These are phyloP conservation scores for Astreopora myriophthalma DNA, from an alignment of 64 coral and sea anemone species.

Conservation along the genomic window DNA sequence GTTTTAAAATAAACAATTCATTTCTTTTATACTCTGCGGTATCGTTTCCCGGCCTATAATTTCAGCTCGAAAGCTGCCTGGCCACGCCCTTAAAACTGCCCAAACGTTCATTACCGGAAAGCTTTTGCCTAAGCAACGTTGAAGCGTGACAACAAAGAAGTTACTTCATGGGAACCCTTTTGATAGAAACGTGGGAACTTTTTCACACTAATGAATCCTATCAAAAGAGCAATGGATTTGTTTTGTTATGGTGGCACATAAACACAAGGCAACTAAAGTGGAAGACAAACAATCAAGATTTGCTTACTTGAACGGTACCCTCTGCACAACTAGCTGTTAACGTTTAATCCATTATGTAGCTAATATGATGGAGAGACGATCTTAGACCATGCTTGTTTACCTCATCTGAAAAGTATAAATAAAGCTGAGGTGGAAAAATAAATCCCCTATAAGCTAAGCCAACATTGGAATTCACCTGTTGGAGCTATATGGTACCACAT, in stretches of 20 bases:
- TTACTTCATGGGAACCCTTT: background rate
- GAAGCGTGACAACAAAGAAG: background rate
- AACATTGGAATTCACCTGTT: background rate
- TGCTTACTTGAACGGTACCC: background rate
- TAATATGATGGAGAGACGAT: background rate
- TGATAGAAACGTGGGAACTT: background rate
- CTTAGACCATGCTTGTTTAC: background rate
- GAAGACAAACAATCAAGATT: background rate
- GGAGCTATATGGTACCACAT: background rate
- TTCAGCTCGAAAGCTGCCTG: background rate
- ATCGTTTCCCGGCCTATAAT: background rate
- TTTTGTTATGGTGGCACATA: background rate
- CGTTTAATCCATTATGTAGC: background rate
- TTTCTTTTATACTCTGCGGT: background rate
- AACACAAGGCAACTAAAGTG: background rate
- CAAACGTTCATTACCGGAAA: background rate
- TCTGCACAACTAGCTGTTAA: background rate
- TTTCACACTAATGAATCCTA: background rate
- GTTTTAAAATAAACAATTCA: background rate
- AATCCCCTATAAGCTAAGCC: background rate
- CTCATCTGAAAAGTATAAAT: slow-evolving; percentile 18
- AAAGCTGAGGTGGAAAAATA: slow-evolving; percentile 11
- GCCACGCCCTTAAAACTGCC: background rate
- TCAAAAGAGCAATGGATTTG: background rate
- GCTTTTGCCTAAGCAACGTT: slow-evolving; percentile 23